These are phyloP conservation scores for Pogonophryne albipinna DNA, from an alignment of 2,797 vertebrate genomes.

Conservation along the genomic window DNA sequence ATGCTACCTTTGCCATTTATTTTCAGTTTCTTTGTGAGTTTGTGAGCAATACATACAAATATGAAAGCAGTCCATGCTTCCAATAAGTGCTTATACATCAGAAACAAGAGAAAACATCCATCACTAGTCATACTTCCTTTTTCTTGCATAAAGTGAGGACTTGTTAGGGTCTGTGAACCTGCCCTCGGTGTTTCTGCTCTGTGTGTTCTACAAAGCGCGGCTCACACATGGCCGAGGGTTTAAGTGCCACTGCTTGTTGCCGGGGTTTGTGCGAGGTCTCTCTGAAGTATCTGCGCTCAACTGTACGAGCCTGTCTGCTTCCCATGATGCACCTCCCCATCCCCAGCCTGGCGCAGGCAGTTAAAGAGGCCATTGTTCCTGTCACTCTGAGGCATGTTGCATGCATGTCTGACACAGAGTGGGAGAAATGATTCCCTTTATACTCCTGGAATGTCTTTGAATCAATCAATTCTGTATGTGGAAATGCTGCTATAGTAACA, in stretches of 20 bases:
- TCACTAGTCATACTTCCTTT: background rate
- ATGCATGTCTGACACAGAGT: conserved; percentile 84
- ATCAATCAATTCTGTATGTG: conserved; percentile 66
- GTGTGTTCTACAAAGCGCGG: conserved; percentile 53
- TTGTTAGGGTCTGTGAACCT: conserved; percentile 17
- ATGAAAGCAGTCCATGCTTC: background rate
- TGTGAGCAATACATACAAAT: background rate
- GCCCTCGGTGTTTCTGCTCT: conserved; percentile 11
- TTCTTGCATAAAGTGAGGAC: conserved; percentile 1
- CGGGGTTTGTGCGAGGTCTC: conserved; percentile 60
- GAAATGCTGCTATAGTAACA: conserved; percentile 28
- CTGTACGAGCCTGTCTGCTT: conserved; percentile 70
- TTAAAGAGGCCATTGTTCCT: conserved; percentile 95
- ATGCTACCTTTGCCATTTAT: background rate
- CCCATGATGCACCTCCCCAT: conserved; percentile 81
- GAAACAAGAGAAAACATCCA: conserved; percentile 2
- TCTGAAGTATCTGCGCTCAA: conserved; percentile 59
- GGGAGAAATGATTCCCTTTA: conserved; percentile 83
- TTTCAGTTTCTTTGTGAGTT: background rate
- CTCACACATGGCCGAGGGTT: conserved; percentile 56
- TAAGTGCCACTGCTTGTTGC: conserved; percentile 68
- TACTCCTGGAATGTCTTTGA: conserved; percentile 83
- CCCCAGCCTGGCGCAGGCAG: conserved; percentile 66
- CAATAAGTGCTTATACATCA: background rate
- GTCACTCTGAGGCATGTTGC: conserved; percentile 81